These are phyloP conservation scores for Malaclemys terrapin DNA, from an alignment of 2,113 vertebrate species.

Conservation along the genomic window DNA sequence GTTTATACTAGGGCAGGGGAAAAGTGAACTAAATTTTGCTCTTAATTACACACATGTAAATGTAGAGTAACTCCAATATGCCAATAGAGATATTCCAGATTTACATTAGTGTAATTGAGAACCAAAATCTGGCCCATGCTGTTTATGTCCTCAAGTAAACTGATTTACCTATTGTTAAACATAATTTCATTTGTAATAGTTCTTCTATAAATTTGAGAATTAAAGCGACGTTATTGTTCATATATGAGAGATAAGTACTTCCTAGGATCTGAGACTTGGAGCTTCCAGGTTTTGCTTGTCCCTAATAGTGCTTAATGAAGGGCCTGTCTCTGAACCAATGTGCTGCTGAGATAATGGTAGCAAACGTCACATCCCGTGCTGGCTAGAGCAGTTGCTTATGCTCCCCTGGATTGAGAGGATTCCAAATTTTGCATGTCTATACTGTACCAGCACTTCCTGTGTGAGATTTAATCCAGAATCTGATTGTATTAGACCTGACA, in stretches of 20 bases:
- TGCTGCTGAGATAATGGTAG: not conserved
- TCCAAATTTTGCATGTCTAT: conserved; percentile 55
- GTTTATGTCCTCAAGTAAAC: not conserved
- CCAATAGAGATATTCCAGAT: not conserved
- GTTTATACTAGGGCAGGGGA: not conserved
- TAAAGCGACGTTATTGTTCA: not conserved
- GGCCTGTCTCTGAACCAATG: not conserved
- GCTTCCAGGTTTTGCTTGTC: not conserved
- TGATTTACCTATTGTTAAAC: not conserved
- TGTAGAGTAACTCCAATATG: not conserved
- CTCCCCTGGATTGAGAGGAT: conserved; percentile 2
- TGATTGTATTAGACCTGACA: conserved; percentile 61
- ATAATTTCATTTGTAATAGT: not conserved
- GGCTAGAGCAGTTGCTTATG: conserved; percentile 25
- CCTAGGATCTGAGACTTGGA: not conserved
- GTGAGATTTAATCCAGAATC: conserved; percentile 48
- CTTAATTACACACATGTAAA: not conserved
- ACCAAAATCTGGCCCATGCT: not conserved
- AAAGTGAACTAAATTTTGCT: not conserved
- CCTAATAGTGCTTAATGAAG: not conserved
- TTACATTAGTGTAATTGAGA: not conserved
- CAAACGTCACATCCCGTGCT: conserved; percentile 22
- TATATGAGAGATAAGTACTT: not conserved
- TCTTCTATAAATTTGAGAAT: not conserved
- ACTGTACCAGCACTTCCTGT: conserved; percentile 43